Evolutionary conservation across 2,113 vertebrate species (phyloP).

Genomic region (Galbula dea): DNA sequence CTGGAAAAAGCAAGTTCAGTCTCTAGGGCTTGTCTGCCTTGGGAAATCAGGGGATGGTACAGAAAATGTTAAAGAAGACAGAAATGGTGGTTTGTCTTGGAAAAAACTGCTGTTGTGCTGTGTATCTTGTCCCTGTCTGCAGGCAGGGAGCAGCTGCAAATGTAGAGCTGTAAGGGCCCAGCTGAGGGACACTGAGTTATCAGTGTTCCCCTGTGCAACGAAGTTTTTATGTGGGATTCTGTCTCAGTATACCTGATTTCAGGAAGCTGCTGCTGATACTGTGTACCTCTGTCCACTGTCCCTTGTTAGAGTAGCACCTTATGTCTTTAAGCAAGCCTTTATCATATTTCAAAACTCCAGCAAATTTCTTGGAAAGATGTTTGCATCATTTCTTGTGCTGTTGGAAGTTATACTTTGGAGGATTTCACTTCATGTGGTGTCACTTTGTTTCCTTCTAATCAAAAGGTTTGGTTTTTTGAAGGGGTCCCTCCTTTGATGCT

Average conservation of each 20-base stretch:
- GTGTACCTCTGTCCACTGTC: background rate
- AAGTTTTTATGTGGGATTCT: background rate
- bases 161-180: background rate
- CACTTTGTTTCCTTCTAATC: background rate
- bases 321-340: background rate
- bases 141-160: background rate
- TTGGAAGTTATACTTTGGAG: background rate
- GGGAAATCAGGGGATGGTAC: background rate
- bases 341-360: background rate
- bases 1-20: background rate
- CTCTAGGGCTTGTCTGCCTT: background rate
- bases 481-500: background rate
- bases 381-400: background rate
- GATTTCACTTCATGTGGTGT: background rate
- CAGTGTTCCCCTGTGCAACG: background rate
- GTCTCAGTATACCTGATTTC: background rate
- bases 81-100: background rate
- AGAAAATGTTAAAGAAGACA: background rate
- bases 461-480: background rate
- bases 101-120: background rate
- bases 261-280: background rate
- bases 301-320: background rate
- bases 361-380: background rate
- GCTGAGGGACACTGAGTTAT: background rate
- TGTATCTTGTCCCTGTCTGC: background rate